Evolutionary conservation across 2,113 vertebrate species (phyloP).

Genomic region (Rhynchopsitta pachyrhyncha): DNA sequence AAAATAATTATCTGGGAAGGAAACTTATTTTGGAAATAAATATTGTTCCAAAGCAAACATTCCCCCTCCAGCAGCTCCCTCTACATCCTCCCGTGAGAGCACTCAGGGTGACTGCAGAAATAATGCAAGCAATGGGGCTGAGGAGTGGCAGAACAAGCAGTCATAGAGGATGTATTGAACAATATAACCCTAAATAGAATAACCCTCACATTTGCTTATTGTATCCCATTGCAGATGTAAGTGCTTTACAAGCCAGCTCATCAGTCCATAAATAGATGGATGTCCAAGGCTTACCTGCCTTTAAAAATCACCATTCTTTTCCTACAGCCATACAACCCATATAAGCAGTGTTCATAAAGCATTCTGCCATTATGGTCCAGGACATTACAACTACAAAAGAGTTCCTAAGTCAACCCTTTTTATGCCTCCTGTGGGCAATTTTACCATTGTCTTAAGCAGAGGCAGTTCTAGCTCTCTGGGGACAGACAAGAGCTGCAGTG

Average conservation of each 20-base stretch:
- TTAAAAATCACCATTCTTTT: neutral
- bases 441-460: neutral
- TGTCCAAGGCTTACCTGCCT: neutral
- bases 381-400: neutral
- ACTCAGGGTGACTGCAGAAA: neutral
- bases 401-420: neutral
- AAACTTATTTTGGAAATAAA: conserved; percentile 3
- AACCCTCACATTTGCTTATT: neutral
- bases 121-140: neutral
- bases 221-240: neutral
- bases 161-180: neutral
- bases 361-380: neutral
- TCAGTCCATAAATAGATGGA: neutral
- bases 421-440: neutral
- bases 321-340: neutral
- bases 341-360: neutral
- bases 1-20: conserved; percentile 4
- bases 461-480: neutral
- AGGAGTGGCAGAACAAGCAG: neutral
- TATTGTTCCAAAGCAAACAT: neutral
- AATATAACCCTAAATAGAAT: neutral
- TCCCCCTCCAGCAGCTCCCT: neutral
- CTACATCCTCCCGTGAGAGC: neutral
- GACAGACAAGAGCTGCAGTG: neutral
- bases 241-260: neutral